Conservation (phyloP, 92 coral and sea anemone genomes). For the Palythoa caribaeorum region DNA sequence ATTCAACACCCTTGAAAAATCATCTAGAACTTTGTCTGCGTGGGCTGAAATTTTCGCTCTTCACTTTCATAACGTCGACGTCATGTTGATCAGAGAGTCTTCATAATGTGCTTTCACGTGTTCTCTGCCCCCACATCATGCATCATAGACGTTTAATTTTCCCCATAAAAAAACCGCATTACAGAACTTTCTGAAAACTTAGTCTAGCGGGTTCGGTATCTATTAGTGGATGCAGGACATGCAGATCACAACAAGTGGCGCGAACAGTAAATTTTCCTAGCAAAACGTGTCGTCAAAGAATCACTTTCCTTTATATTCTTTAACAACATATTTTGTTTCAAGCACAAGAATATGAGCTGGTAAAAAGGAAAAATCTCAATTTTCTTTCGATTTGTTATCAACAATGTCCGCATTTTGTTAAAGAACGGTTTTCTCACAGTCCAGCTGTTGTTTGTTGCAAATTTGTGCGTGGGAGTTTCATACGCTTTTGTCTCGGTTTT, state of each 20-base stretch:
- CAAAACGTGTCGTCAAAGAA: background rate
- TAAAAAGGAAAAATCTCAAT: too few relatives aligned
- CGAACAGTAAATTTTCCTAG: background rate
- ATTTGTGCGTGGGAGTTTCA: background rate
- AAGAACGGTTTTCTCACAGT: background rate
- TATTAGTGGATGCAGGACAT: background rate
- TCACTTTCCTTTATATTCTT: too few relatives aligned
- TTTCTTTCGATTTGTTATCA: too few relatives aligned
- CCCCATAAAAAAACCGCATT: background rate
- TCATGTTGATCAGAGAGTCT: background rate
- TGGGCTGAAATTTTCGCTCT: background rate
- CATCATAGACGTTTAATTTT: background rate
- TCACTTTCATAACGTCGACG: background rate
- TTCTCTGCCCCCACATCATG: conserved; percentile 11
- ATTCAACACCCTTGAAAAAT: background rate
- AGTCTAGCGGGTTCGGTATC: background rate
- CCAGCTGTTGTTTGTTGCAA: background rate
- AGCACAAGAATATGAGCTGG: too few relatives aligned
- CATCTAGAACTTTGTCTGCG: background rate
- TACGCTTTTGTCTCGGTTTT: background rate
- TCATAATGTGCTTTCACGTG: background rate
- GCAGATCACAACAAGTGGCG: background rate
- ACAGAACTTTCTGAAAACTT: background rate
- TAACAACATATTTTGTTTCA: too few relatives aligned
- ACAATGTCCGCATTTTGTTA: too few relatives aligned